A percentile compares a stretch with the other conserved stretches of the same genome.
Evolutionary conservation across 1,140 invertebrate genomes (phyloP).

Genomic region (Camponotus vicinus): DNA sequence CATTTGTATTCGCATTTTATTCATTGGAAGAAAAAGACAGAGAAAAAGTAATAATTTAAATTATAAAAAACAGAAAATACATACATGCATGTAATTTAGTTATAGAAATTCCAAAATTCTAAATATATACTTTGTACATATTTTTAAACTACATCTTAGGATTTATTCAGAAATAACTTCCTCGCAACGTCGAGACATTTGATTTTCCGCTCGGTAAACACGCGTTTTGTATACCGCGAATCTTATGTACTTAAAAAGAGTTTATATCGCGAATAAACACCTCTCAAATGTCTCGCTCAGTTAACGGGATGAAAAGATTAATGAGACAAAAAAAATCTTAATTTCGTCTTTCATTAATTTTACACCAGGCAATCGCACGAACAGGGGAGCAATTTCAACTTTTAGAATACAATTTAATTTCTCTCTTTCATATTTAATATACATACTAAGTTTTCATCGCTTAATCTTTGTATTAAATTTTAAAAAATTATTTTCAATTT

Average conservation of each 20-base stretch:
- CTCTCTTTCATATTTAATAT: conserved; percentile 21
- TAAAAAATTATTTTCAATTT: conserved; percentile 1
- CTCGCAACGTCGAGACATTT: background rate
- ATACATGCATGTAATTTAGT: background rate
- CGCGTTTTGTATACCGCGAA: background rate
- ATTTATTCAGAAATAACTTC: conserved; percentile 36
- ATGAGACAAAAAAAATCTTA: conserved; percentile 26
- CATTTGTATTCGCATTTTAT: background rate
- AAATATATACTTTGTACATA: background rate
- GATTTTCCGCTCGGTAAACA: conserved; percentile 48
- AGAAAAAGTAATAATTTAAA: background rate
- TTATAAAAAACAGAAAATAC: background rate
- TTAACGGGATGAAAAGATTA: background rate
- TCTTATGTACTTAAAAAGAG: conserved; percentile 23
- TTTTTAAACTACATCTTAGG: background rate
- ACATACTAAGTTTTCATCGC: background rate
- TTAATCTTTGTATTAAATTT: background rate
- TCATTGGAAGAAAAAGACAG: background rate
- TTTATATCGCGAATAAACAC: conserved; percentile 25
- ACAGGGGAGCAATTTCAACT: background rate
- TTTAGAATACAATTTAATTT: conserved; percentile 28
- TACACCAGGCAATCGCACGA: background rate
- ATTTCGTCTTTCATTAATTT: conserved; percentile 30
- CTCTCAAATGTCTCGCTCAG: background rate
- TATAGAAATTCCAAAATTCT: background rate